Conservation (phyloP, 2,797 vertebrate species). For the Hypotaenidia philippensis region DNA sequence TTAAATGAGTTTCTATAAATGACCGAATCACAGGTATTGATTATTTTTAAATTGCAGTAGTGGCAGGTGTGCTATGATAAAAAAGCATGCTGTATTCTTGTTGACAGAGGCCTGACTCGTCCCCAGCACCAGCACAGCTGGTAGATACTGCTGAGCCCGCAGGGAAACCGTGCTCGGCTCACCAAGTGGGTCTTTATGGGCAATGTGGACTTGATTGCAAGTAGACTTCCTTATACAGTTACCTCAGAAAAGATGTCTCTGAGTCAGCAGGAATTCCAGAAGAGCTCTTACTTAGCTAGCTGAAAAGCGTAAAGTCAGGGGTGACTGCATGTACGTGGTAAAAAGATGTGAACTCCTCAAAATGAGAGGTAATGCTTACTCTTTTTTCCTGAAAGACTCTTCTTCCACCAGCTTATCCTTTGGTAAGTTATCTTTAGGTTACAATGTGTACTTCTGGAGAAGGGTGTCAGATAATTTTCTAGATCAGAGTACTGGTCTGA, state of each 20-base stretch:
- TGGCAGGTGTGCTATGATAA: not conserved
- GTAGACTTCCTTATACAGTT: not conserved
- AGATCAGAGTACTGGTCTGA: not conserved
- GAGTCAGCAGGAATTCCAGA: not conserved
- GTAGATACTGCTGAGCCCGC: not conserved
- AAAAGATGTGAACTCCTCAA: not conserved
- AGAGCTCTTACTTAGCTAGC: not conserved
- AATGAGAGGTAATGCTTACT: not conserved
- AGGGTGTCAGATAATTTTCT: not conserved
- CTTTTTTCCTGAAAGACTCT: not conserved
- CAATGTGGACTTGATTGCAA: accelerated
- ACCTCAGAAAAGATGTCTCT: not conserved
- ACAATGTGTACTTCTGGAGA: not conserved
- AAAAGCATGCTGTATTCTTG: not conserved
- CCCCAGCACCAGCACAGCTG: accelerated
- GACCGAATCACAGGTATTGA: not conserved
- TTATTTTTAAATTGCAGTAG: not conserved
- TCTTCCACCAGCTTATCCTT: not conserved
- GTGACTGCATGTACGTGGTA: not conserved
- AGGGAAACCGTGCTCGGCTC: not conserved
- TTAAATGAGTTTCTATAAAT: constrained; percentile 25
- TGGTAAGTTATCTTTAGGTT: constrained; percentile 2
- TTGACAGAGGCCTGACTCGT: not conserved
- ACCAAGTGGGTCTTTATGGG: not conserved
- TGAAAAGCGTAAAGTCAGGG: not conserved